Base-by-base conservation (phyloP, 2,888 invertebrate species). In the Colletes collaris region DNA sequence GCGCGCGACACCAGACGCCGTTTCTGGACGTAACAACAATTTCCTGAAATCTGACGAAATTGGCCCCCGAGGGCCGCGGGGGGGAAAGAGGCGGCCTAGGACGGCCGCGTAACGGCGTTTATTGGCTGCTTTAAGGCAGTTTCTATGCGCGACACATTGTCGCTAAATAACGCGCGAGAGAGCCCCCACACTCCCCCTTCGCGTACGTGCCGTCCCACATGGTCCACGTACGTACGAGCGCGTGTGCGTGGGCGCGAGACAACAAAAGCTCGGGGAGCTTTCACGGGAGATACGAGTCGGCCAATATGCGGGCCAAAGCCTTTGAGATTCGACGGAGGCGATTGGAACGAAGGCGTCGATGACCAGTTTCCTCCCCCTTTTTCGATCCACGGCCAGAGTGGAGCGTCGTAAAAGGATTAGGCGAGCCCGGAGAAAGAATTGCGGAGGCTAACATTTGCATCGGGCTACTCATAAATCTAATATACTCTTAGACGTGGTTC, bases 121-220 rank as follows among this genome's bases (percentile, higher is more conserved):
- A 93, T 93, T 92, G 92, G 92, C 93, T 93, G 88, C 92, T 93
- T 93, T 90, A 91, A 90, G 92, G 92, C 91, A 90, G 91, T 93
- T 93, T 93, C 93, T 93, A 93, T 93, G 93, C 93, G 90, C 92
- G 90, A 92, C 93, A 92, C 93, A 93, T 92, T 93, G 91, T 89
- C 91, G 90, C 92, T 92, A 93, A 93, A 93, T 93, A 93, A 93
- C 91, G 90, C 88, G 81, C 81, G 74, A 71, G 78, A 79, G 68
- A 67, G 35, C 63, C 66, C 81, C 53, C 72, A 53, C 50, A 64
- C 72, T 64, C 40, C 69, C 37, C 56, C n/a, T 73, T 73, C 73
- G 64, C 65, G 50, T 63, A 70, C 59, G 35, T 16, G 56, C 52
- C 10, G 53, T 73, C 69, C 73, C 68, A 77, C 79, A 77, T 79